phyloP scores from a whole-genome alignment of 2,113 vertebrate genomes.

The Prolemur simus region DNA sequence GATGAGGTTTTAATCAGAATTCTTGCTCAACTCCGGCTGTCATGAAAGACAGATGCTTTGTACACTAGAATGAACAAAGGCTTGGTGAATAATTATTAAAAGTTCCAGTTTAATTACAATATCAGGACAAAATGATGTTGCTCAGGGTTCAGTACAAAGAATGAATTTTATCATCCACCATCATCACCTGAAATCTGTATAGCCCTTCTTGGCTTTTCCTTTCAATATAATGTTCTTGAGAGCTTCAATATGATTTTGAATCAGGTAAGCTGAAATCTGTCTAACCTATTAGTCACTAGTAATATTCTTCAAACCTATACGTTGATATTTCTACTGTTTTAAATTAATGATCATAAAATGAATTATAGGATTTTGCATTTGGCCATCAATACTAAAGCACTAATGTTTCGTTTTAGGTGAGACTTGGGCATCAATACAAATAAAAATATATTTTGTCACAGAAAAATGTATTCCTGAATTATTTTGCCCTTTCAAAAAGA shows the following conservation, averaged over 20 bases:
- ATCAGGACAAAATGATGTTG: conserved; percentile 43
- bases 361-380: background rate
- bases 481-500: conserved; percentile 13
- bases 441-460: background rate
- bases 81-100: conserved; percentile 63
- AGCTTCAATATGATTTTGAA: conserved; percentile 31
- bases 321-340: background rate
- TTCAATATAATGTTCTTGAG: conserved; percentile 49
- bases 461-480: background rate
- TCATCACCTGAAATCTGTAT: background rate
- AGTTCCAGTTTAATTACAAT: conserved; percentile 63
- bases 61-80: conserved; percentile 39
- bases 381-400: background rate
- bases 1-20: conserved; percentile 69
- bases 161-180: background rate
- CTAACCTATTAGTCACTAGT: background rate
- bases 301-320: background rate
- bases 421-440: background rate
- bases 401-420: background rate
- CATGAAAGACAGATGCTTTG: conserved; percentile 49
- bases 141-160: background rate
- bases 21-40: conserved; percentile 66
- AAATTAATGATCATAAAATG: background rate
- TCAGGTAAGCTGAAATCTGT: background rate
- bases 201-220: conserved; percentile 21